phyloP scores from a whole-genome alignment of 2,797 vertebrate species.

The Periophthalmus magnuspinnatus region DNA sequence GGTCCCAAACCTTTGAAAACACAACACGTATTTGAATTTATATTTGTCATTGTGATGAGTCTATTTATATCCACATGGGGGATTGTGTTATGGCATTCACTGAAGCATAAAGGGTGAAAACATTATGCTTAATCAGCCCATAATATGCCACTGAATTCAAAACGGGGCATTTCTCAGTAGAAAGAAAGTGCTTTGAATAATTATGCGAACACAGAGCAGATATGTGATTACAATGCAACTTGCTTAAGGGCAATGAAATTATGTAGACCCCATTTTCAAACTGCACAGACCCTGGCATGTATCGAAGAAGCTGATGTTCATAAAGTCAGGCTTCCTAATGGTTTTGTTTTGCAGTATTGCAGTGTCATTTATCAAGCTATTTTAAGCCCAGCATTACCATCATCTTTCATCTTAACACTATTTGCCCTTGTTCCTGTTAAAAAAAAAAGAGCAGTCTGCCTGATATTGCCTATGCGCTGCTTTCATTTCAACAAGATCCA shows the following conservation, averaged over 20 bases:
- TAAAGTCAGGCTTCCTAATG: conserved; percentile 22
- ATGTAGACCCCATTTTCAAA: conserved; percentile 12
- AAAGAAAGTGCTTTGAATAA: neutral
- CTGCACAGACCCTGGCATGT: conserved; percentile 17
- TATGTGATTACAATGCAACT: conserved; percentile 17
- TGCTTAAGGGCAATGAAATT: conserved; percentile 15
- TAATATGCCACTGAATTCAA: conserved; percentile 14
- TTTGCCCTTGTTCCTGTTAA: conserved; percentile 5
- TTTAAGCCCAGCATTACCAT: conserved; percentile 4
- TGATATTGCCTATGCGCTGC: conserved; percentile 7
- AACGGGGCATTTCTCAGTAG: neutral
- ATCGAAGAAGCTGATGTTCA: conserved; percentile 20
- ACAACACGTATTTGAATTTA: neutral
- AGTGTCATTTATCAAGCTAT: conserved; percentile 33
- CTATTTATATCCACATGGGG: conserved; percentile 3
- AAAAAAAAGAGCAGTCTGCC: neutral
- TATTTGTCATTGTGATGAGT: neutral
- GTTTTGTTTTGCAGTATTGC: conserved; percentile 29
- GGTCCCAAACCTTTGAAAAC: conserved; percentile 5
- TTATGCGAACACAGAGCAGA: conserved; percentile 21
- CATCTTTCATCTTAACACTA: neutral
- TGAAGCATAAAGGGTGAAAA: conserved; percentile 33
- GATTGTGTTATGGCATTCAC: conserved; percentile 10
- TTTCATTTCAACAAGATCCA: neutral
- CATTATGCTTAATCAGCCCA: conserved; percentile 21